phyloP scores from a whole-genome alignment of 2,797 vertebrate species.

The Oryzias sinensis region DNA sequence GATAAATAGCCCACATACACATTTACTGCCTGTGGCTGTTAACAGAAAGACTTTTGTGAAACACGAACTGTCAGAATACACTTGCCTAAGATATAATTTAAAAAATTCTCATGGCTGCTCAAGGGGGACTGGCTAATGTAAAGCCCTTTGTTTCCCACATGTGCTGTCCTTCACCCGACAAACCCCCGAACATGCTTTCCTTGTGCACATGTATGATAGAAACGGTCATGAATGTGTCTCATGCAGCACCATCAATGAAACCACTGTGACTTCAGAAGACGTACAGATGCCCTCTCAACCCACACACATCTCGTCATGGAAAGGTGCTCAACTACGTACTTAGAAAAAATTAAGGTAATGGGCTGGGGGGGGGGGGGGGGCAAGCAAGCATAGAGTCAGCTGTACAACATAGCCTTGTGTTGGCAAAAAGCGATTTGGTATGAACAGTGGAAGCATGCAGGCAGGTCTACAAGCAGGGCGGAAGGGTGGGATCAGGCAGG shows the following conservation, averaged over 20 bases:
- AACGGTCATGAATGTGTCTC: conserved; percentile 47
- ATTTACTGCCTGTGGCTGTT: not conserved
- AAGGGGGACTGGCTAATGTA: conserved; percentile 23
- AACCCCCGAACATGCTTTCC: conserved; percentile 36
- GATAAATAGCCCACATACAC: too few relatives aligned
- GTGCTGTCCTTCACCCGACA: conserved; percentile 21
- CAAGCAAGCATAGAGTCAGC: conserved; percentile 64
- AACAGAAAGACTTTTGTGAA: not conserved
- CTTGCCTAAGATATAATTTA: conserved; percentile 32
- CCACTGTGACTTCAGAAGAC: conserved; percentile 50
- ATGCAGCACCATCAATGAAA: conserved; percentile 51
- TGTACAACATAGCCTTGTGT: conserved; percentile 65
- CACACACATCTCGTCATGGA: conserved; percentile 13
- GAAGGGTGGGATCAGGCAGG: conserved; percentile 70
- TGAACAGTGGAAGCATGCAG: conserved; percentile 67
- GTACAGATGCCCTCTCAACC: conserved; percentile 51
- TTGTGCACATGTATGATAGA: conserved; percentile 41
- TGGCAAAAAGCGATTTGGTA: conserved; percentile 50
- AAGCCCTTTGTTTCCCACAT: conserved; percentile 42
- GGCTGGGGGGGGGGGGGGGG: conserved; percentile 25
- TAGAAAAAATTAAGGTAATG: conserved; percentile 56
- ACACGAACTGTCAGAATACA: conserved; percentile 30
- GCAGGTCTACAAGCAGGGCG: conserved; percentile 66
- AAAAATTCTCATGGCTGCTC: conserved; percentile 27
- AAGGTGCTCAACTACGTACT: conserved; percentile 69